These are phyloP conservation scores for Cotesia chilonis DNA, from an alignment of 1,140 invertebrate species.

Conservation along the genomic window DNA sequence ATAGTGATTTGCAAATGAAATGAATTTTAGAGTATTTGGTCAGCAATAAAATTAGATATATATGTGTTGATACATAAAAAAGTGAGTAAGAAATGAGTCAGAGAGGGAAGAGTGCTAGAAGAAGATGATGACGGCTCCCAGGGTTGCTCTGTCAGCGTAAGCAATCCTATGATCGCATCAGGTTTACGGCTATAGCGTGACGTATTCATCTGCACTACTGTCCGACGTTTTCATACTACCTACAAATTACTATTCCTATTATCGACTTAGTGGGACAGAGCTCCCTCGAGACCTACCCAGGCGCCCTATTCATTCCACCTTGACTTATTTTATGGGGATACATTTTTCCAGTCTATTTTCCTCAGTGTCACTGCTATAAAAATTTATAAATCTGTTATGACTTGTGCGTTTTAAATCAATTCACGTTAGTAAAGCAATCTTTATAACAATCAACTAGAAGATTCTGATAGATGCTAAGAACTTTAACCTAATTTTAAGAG, in stretches of 20 bases:
- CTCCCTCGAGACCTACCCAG: conserved; percentile 52
- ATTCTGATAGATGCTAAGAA: too few relatives aligned
- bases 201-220: conserved; percentile 55
- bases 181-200: conserved; percentile 63
- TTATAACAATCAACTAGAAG: too few relatives aligned
- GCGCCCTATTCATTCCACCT: conserved; percentile 14
- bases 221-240: conserved; percentile 27
- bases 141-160: conserved; percentile 61
- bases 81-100: conserved; percentile 8
- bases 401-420: too few relatives aligned
- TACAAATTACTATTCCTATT: conserved; percentile 60
- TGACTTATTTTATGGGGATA: background rate
- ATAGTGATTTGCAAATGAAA: too few relatives aligned
- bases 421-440: too few relatives aligned
- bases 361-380: too few relatives aligned
- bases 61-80: too few relatives aligned
- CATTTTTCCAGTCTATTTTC: too few relatives aligned
- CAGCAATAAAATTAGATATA: too few relatives aligned
- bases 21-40: too few relatives aligned
- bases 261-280: conserved; percentile 63
- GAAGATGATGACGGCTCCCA: conserved; percentile 63
- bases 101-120: conserved; percentile 28
- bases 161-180: conserved; percentile 60
- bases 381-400: too few relatives aligned
- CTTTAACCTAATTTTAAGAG: too few relatives aligned